Conservation (phyloP, 37 sponge, comb jelly and placozoan genomes). For the Theonella swinhoei region DNA sequence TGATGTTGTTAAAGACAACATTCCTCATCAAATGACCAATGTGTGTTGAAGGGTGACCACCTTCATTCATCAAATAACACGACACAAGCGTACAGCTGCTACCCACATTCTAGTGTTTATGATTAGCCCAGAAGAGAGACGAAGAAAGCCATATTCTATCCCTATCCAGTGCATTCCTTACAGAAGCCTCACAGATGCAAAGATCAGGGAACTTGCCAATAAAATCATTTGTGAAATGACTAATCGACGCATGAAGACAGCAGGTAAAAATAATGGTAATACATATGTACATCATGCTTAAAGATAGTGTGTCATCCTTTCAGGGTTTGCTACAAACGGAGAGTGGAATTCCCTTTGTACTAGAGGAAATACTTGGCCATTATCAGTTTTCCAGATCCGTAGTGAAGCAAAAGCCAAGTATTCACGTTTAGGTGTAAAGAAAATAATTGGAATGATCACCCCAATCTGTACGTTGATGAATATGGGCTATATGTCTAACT, state of each 20-base stretch:
- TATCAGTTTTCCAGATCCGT: no score
- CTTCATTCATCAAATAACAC: neutral
- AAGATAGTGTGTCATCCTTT: no score
- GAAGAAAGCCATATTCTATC: slow-evolving; percentile 48
- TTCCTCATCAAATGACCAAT: slow-evolving; percentile 13
- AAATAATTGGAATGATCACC: no score
- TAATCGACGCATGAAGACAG: slow-evolving; percentile 2
- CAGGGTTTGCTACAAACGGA: no score
- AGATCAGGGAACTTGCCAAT: slow-evolving; percentile 10
- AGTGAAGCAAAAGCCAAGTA: no score
- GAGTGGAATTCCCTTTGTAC: no score
- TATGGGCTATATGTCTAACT: neutral
- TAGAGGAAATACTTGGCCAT: no score
- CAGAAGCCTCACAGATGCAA: slow-evolving; percentile 15
- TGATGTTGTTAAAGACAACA: no score
- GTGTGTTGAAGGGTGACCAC: neutral
- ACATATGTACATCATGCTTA: no score
- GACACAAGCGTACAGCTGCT: slow-evolving; percentile 28
- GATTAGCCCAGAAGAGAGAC: slow-evolving; percentile 28
- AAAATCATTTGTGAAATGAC: slow-evolving; percentile 13
- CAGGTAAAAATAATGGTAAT: slow-evolving; percentile 11
- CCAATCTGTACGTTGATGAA: no score
- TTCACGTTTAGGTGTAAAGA: no score
- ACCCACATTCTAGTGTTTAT: slow-evolving; percentile 53
- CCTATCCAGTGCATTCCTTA: slow-evolving; percentile 57